Base-by-base conservation (phyloP, 2,888 invertebrate species). In the Hesperia comma region DNA sequence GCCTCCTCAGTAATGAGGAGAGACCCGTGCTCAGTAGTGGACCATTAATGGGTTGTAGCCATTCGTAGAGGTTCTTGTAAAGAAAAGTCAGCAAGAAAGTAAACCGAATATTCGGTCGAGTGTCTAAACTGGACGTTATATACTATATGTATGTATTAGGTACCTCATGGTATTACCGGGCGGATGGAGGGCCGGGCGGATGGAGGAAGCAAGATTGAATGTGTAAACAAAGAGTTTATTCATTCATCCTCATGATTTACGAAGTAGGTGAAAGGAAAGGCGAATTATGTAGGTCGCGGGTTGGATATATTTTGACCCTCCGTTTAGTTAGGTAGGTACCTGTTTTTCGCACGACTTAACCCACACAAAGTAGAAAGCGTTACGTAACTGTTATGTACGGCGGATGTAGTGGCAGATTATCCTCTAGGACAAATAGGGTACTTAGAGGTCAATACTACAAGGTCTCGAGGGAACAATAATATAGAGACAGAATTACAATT, bases 171-270 rank as follows among this genome's bases (percentile, higher is more conserved):
- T 26, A n/a, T n/a, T n/a, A n/a, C n/a, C 10, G 54, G 54, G 14
- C 41, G 41, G 41, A 43, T 54, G 61, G 54, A 54, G 54, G 53
- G n/a, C n/a, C 10, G 54, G 54, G 14, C 41, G 41, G 41, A 43
- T 54, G 61, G 54, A 54, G 54, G 53, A 43, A 41, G 21, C 54
- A 54, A 41, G 32, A 62, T 51, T 63, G 43, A 54, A 41, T 63
- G 46, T 56, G 37, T n/a, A 33, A 56, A 56, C 63, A 49, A 21
- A 15, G 46, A 56, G 19, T 63, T 56, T 56, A 21, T 63, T 63
- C 46, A 55, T 55, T 55, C 33, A 40, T 55, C 6, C 37, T 56
- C n/a, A 55, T 33, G 43, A 46, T 56, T 56, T 63, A 21, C 43
- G 26, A 41, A 19, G 32, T 32, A 15, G 26, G 32, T 53, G 58